phyloP scores from a whole-genome alignment of 2,888 invertebrate genomes.

The Drosophila suboccidentalis region DNA sequence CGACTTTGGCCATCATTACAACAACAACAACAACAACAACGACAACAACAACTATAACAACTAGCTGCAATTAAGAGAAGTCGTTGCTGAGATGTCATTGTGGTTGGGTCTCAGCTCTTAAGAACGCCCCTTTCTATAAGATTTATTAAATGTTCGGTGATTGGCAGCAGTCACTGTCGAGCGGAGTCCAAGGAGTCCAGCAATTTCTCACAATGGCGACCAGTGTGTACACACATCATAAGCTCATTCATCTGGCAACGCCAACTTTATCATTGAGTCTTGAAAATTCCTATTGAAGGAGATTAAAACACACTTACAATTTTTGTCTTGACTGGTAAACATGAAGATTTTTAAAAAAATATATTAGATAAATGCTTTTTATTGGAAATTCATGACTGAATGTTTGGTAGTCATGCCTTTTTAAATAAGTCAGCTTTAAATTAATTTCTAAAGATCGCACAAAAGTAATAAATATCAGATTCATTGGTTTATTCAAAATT shows the following conservation, averaged over 20 bases:
- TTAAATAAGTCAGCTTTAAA: too few relatives aligned
- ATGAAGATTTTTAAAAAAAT: too few relatives aligned
- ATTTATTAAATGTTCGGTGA: slow-evolving; percentile 73
- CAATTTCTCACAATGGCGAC: slow-evolving; percentile 51
- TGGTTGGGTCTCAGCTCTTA: slow-evolving; percentile 20
- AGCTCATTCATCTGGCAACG: slow-evolving; percentile 24
- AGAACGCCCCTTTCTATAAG: slow-evolving; percentile 64
- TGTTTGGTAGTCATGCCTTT: too few relatives aligned
- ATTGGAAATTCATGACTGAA: too few relatives aligned
- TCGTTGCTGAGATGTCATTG: slow-evolving; percentile 43
- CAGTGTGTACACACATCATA: slow-evolving; percentile 15
- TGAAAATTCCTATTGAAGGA: too few relatives aligned
- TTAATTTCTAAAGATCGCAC: too few relatives aligned
- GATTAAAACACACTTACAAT: too few relatives aligned
- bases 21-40: slow-evolving; percentile 36
- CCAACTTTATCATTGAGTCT: neutral
- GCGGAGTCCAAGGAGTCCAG: slow-evolving; percentile 13
- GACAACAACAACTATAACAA: slow-evolving; percentile 51
- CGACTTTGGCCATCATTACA: slow-evolving; percentile 59
- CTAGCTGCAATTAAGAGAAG: slow-evolving; percentile 70
- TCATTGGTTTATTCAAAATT: too few relatives aligned
- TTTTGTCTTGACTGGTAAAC: too few relatives aligned
- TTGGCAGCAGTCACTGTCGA: slow-evolving; percentile 55
- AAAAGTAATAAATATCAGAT: too few relatives aligned
- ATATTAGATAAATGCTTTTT: too few relatives aligned